Conservation (phyloP, 2,888 invertebrate genomes). For the Erebia palarica region DNA sequence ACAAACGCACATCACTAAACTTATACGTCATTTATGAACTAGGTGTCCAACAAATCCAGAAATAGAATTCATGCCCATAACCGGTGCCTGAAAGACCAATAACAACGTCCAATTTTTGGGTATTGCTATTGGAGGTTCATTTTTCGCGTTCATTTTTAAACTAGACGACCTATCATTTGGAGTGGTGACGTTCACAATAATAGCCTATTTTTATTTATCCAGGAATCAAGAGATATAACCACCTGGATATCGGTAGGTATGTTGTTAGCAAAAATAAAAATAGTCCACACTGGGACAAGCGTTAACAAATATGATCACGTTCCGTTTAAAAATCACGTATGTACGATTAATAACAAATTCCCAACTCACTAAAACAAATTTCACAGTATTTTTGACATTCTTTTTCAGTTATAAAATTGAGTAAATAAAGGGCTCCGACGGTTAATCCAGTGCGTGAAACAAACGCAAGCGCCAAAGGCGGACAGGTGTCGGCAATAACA, state of each 20-base stretch:
- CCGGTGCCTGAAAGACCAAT: no score
- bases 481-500: conserved; percentile 27
- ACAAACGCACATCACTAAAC: no score
- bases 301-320: conserved; percentile 30
- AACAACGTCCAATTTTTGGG: no score
- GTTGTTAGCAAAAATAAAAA: background rate
- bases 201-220: no score
- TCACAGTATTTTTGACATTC: conserved; percentile 11
- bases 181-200: no score
- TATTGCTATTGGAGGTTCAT: no score
- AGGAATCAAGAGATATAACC: no score
- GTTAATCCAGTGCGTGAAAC: conserved; percentile 20
- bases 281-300: background rate
- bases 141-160: no score
- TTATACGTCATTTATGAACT: no score
- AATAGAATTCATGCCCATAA: no score
- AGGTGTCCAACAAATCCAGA: no score
- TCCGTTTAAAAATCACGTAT: conserved; percentile 29
- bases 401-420: conserved; percentile 12
- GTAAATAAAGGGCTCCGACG: conserved; percentile 6
- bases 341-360: conserved; percentile 30
- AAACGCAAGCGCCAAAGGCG: conserved; percentile 15
- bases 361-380: conserved; percentile 18
- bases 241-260: background rate
- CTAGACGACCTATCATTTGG: no score